Evolutionary conservation across 1,140 invertebrate species (phyloP), one percentile per base, ranked within the genome.

Genomic region (Palaemon carinicauda): DNA sequence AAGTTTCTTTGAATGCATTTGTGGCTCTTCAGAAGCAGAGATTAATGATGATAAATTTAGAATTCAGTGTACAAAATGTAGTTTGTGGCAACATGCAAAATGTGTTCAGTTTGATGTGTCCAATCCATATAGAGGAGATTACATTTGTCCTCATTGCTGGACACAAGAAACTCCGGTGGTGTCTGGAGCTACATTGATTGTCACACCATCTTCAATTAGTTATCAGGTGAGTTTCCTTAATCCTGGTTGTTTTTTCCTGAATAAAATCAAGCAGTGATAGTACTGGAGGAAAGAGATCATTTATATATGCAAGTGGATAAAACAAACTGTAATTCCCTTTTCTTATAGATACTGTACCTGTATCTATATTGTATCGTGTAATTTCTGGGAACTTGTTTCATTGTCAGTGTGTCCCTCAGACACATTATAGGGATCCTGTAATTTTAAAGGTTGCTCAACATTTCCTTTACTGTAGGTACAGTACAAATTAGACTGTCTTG

Each of bases 161-260:
- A 91, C 92, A 14, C 90, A 92, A 52, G 90, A 92, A 91, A 86
- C 91, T 71, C 91, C 91, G 29, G 89, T 95, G 0, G 90, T 92
- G 53, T 93, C 94, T 1, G 91, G 92, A 51, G 93, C 94, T 5
- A 96, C 96, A 4, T 91, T 96, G 50, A 96, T 96, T 88, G 94
- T 96, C n/a, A 93, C 95, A 0, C 96, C 96, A 27, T 89, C 90
- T 14, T 92, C 94, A 52, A 95, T 96, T 29, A 92, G 92, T 81
- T 91, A 93, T 71, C 89, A 89, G 89, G 89, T 88, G n/a, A 69
- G 86, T n/a, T 56, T 5, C 7, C 17, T 27, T 52, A 41, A 27
- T 52, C 17, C 14, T n/a, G 3, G 17, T 17, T 24, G 24, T 4
- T 21, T 56, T 54, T 81, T 50, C 41, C 24, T 31, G 31, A 33